Evolutionary conservation across 2,797 vertebrate species (phyloP).

Genomic region (Mastacembelus armatus): DNA sequence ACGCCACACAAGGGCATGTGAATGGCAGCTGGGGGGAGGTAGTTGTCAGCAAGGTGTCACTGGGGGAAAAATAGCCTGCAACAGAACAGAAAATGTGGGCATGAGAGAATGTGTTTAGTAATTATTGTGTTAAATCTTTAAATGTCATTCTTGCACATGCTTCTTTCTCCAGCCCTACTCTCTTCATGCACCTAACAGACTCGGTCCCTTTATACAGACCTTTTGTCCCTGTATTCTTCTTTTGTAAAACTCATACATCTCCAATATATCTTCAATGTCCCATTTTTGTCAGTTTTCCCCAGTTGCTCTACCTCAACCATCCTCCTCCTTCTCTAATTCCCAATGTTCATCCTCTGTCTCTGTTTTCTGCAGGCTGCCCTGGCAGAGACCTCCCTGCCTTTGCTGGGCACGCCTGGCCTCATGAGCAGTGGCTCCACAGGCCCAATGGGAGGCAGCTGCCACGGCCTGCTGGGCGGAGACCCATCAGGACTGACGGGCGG

Average conservation of each 20-base stretch:
- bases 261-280: neutral
- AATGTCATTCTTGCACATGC: constrained; percentile 22
- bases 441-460: constrained; percentile 92
- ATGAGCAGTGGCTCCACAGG: constrained; percentile 94
- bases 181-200: neutral
- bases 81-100: constrained; percentile 44
- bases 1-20: constrained; percentile 57
- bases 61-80: constrained; percentile 43
- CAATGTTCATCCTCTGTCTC: neutral
- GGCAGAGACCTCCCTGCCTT: constrained; percentile 97
- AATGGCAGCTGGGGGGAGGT: constrained; percentile 58
- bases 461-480: constrained; percentile 92
- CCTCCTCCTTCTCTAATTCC: constrained; percentile 2
- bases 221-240: neutral
- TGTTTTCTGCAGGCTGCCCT: constrained; percentile 88
- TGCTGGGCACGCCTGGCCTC: constrained; percentile 92
- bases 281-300: neutral
- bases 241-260: neutral
- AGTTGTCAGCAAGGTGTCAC: constrained; percentile 57
- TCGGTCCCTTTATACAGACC: neutral
- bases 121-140: constrained; percentile 44
- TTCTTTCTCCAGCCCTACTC: neutral
- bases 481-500: constrained; percentile 92
- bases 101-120: constrained; percentile 44
- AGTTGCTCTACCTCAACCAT: neutral